Evolutionary conservation across 2,113 vertebrate species (phyloP).

Genomic region (Lepus timidus): DNA sequence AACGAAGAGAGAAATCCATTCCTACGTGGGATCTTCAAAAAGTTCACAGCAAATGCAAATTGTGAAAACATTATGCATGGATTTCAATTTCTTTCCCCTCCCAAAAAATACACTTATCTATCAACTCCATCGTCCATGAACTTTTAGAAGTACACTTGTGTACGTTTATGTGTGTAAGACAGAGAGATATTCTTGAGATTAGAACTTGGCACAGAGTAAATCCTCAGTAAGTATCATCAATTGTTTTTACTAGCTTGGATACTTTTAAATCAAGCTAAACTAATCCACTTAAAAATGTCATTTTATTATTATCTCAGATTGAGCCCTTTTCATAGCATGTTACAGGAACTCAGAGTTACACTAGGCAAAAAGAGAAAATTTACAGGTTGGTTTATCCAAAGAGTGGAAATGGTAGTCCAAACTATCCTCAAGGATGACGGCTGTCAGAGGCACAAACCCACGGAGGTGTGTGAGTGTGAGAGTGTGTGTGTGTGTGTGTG

Average conservation of each 20-base stretch:
- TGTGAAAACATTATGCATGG: no score
- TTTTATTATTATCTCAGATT: slow-evolving; percentile 13
- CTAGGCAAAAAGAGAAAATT: background rate
- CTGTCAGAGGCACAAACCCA: background rate
- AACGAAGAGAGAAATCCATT: background rate
- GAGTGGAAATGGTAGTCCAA: background rate
- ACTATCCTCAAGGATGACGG: background rate
- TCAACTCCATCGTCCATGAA: no score
- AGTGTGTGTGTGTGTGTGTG: background rate
- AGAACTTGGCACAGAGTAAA: background rate
- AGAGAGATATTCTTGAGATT: background rate
- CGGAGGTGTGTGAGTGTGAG: no score
- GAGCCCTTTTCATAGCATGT: background rate
- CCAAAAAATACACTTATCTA: no score
- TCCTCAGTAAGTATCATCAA: background rate
- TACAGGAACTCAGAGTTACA: background rate
- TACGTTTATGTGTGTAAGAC: background rate
- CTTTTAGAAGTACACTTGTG: background rate
- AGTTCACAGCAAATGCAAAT: no score
- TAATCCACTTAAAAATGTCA: slow-evolving; percentile 3
- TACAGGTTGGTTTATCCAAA: background rate
- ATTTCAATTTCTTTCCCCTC: no score
- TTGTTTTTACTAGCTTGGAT: background rate
- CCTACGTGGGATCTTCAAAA: no score
- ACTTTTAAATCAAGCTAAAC: background rate